Percentiles rank a stretch among this genome's conserved stretches.
phyloP scores from a whole-genome alignment of 2,113 vertebrate genomes.

The Lophochroa leadbeateri region DNA sequence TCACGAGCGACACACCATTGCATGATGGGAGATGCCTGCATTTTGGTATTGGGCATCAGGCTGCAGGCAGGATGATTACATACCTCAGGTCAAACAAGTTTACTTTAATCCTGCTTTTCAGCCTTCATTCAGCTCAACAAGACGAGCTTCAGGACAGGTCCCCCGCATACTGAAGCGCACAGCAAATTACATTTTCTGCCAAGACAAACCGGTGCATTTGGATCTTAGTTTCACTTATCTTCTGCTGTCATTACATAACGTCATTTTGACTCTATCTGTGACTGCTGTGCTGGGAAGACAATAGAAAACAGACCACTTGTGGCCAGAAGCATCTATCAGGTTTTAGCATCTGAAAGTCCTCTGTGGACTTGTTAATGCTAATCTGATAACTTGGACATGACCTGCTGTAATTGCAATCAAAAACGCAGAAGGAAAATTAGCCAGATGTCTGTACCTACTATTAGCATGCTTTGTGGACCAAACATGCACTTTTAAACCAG shows the following conservation, averaged over 20 bases:
- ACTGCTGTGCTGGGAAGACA: background rate
- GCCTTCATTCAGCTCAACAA: background rate
- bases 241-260: background rate
- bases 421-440: background rate
- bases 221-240: background rate
- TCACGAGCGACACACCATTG: background rate
- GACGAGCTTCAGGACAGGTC: background rate
- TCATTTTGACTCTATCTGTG: background rate
- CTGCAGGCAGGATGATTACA: background rate
- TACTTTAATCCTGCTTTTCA: background rate
- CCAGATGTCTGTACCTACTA: no score
- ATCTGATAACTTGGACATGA: background rate
- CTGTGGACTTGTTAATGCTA: background rate
- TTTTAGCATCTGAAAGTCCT: background rate
- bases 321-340: background rate
- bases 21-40: background rate
- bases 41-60: background rate
- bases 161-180: background rate
- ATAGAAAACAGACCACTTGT: background rate
- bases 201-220: background rate
- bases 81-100: background rate
- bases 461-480: fast-evolving
- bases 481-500: fast-evolving
- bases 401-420: background rate
- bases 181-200: background rate